Evolutionary conservation across 2,797 vertebrate genomes (phyloP), one percentile per base, ranked within the genome.

Genomic region (Ataeniobius toweri): DNA sequence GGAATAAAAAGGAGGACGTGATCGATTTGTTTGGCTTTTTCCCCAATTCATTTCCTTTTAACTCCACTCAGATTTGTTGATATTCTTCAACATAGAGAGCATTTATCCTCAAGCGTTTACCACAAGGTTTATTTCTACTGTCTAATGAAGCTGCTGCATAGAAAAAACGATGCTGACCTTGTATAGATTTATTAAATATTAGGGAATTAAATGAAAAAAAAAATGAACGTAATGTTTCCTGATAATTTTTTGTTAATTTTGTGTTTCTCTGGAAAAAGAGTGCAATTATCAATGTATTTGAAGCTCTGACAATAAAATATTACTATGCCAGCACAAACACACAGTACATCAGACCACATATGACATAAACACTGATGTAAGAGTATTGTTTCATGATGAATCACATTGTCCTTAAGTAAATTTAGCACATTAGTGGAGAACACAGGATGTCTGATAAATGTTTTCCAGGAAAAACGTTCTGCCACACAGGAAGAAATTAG

Each of bases 381-480:
- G 39, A 46, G 0, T 20, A 44, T 20, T 55, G 28, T 55, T 55
- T 53, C 18, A 72, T 41, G 74, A 24, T 65, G 28, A 53, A 28
- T 67, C 65, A 68, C 10, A 3, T n/a, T 13, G 65, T 68, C 20
- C 22, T 24, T 5, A 41, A 44, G 39, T 20, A 44, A 10, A 80
- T 76, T 9, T 50, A 63, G 36, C 39, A 46, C 56, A 76, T 77
- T 63, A 81, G 53, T 1, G 13, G 53, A 48, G 71, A 74, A 75
- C 53, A 24, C 55, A 46, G 71, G 46, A 39, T 55, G 67, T 77
- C 65, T 61, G 71, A 41, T 48, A 55, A 77, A 81, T 71, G 65
- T 63, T n/a, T 70, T 77, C 46, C 71, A 70, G 75, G 71, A 74
- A 81, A 77, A 44, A 53, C 26, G 31, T 22, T 76, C 41, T 18